phyloP scores from a whole-genome alignment of 2,797 vertebrate genomes.

The Hirundo rustica region DNA sequence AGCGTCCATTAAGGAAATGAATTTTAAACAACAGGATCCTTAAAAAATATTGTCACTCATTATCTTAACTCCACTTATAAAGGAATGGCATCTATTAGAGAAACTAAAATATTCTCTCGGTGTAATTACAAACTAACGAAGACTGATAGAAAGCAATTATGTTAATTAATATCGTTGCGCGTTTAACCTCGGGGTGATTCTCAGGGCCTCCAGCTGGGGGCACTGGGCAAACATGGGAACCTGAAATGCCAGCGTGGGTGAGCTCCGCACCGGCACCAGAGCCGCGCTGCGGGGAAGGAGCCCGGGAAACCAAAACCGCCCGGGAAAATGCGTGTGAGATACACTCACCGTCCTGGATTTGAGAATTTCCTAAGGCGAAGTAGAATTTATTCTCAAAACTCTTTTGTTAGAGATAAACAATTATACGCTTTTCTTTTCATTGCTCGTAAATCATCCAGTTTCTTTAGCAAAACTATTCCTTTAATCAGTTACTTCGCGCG shows the following conservation, averaged over 20 bases:
- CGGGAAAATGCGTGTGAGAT: background rate
- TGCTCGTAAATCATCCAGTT: background rate
- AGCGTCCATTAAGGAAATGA: background rate
- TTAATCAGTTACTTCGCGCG: background rate
- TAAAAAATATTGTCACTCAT: background rate
- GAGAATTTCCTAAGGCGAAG: background rate
- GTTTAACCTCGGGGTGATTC: background rate
- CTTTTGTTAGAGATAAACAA: background rate
- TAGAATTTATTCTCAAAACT: background rate
- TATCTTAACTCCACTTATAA: background rate
- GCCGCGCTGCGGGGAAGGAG: background rate
- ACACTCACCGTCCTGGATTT: background rate
- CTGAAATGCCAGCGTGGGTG: accelerated
- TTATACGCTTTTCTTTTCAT: background rate
- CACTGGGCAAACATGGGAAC: constrained; percentile 25
- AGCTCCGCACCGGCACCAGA: accelerated
- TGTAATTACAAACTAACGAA: background rate
- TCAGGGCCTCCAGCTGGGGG: constrained; percentile 45
- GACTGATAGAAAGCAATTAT: background rate
- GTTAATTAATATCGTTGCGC: background rate
- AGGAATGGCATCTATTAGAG: background rate
- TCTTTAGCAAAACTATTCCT: background rate
- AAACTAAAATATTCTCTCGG: background rate
- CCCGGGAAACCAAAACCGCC: background rate
- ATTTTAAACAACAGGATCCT: background rate